Conservation (phyloP, 2,113 vertebrate species). For the Acanthisitta chloris region DNA sequence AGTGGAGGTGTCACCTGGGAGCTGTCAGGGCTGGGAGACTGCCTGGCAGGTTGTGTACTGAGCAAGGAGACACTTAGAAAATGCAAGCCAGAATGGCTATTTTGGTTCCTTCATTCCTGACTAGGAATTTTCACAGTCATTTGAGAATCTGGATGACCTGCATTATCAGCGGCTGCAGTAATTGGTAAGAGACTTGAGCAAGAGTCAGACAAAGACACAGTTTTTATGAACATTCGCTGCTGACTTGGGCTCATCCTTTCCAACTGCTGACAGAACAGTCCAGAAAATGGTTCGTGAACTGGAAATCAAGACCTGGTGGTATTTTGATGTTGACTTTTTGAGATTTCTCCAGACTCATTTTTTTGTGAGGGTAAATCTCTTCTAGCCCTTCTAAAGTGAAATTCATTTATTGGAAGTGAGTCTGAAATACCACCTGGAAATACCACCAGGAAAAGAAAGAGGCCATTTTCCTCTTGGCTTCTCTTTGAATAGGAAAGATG, state of each 20-base stretch:
- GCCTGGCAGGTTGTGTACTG: background rate
- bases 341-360: background rate
- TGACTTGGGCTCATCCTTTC: background rate
- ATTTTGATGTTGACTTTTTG: background rate
- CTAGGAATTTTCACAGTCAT: background rate
- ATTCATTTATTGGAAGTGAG: background rate
- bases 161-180: background rate
- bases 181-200: background rate
- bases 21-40: background rate
- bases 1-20: background rate
- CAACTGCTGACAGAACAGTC: background rate
- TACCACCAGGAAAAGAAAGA: background rate
- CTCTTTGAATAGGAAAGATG: background rate
- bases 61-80: background rate
- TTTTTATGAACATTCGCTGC: background rate
- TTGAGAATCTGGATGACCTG: background rate
- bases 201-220: background rate
- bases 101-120: background rate
- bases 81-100: background rate
- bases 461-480: background rate
- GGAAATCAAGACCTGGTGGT: background rate
- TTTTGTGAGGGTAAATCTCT: background rate
- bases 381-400: background rate
- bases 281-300: background rate
- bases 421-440: background rate